Conservation (phyloP, 1,140 invertebrate species). For the Drosophila mojavensis region DNA sequence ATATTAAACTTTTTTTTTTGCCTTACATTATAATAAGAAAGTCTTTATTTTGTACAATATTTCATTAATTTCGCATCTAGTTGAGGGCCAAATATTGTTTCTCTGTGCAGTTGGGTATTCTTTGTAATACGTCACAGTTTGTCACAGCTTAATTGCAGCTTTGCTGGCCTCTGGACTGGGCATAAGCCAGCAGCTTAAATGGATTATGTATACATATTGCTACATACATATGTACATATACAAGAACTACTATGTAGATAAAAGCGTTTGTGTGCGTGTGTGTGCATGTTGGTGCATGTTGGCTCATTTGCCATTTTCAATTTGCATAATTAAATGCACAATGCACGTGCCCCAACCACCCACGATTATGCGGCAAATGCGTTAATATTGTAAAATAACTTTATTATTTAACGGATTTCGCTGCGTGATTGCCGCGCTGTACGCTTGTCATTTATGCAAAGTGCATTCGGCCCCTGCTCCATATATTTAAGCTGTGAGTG, state of each 20-base stretch:
- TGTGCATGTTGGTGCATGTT: slow-evolving; percentile 27
- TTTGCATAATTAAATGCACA: slow-evolving; percentile 73
- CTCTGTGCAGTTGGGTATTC: slow-evolving; percentile 1
- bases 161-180: slow-evolving; percentile 39
- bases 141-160: slow-evolving; percentile 66
- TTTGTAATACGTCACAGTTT: slow-evolving; percentile 41
- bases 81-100: not conserved
- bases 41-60: too few species aligned
- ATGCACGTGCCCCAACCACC: slow-evolving; percentile 13
- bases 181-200: slow-evolving; percentile 55
- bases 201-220: slow-evolving; percentile 57
- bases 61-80: not conserved
- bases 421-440: slow-evolving; percentile 21
- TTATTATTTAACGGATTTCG: slow-evolving; percentile 61
- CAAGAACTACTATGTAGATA: slow-evolving; percentile 7
- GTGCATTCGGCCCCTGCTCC: not conserved
- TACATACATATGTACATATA: slow-evolving; percentile 7
- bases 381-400: slow-evolving; percentile 66
- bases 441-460: slow-evolving; percentile 35
- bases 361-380: slow-evolving; percentile 50
- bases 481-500: slow-evolving; percentile 30
- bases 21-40: too few species aligned
- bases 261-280: not conserved
- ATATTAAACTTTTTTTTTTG: too few species aligned
- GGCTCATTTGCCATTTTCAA: slow-evolving; percentile 60